A percentile compares a stretch with the other conserved stretches of the same genome.
These are phyloP conservation scores for Hipparchia sbordonii DNA, from an alignment of 2,888 invertebrate species.

Conservation along the genomic window DNA sequence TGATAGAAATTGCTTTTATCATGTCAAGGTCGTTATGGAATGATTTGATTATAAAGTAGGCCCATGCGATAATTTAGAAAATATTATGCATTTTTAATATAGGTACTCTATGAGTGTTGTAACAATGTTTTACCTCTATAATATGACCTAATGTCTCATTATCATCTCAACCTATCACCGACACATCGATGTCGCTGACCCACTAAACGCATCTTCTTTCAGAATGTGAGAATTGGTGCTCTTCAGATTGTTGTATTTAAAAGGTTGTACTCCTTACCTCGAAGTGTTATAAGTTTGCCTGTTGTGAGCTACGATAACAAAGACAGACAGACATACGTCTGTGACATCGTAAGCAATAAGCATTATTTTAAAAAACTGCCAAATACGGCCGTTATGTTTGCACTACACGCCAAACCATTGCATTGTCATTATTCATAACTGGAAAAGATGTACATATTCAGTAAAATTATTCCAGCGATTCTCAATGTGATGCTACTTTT, in stretches of 20 bases:
- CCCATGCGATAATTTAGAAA: neutral
- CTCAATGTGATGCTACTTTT: slow-evolving; percentile 43
- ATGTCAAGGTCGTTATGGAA: slow-evolving; percentile 8
- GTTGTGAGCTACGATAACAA: too few relatives aligned
- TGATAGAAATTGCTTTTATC: neutral
- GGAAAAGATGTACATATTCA: neutral
- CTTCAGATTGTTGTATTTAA: too few relatives aligned
- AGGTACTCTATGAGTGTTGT: neutral
- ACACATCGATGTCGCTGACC: too few relatives aligned
- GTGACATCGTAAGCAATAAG: too few relatives aligned
- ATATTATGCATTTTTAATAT: neutral
- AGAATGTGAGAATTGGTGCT: too few relatives aligned
- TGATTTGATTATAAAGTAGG: neutral
- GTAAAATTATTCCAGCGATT: slow-evolving; percentile 31
- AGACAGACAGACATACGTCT: too few relatives aligned
- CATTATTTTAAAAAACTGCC: neutral
- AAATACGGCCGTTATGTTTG: neutral
- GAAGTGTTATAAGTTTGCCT: too few relatives aligned
- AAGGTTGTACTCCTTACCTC: too few relatives aligned
- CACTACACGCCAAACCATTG: neutral
- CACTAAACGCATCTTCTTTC: too few relatives aligned
- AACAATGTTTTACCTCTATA: neutral
- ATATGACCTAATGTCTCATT: too few relatives aligned
- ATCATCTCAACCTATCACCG: too few relatives aligned
- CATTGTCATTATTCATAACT: too few relatives aligned